Evolutionary conservation across 2,797 vertebrate genomes (phyloP).

Genomic region (Phrynocephalus guinanensis): DNA sequence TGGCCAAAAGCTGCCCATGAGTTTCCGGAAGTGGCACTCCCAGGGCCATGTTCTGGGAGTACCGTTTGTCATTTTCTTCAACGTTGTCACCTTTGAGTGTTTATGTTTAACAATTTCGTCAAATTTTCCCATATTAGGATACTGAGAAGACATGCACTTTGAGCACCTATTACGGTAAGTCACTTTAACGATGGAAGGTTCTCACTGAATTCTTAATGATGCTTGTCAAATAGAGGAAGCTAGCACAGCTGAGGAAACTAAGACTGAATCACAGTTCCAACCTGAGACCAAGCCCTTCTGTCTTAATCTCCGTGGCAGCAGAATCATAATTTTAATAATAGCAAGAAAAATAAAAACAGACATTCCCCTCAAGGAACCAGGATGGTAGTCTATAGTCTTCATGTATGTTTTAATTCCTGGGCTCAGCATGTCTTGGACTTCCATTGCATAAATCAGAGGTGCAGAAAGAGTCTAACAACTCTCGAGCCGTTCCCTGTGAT

Average conservation of each 20-base stretch:
- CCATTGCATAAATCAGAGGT: conserved; percentile 57
- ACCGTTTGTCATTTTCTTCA: too few species aligned
- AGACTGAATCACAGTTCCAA: conserved; percentile 34
- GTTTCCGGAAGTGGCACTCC: too few species aligned
- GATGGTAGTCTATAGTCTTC: conserved; percentile 41
- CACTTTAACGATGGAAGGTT: conserved; percentile 24
- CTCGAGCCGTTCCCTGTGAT: conserved; percentile 63
- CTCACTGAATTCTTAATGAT: conserved; percentile 3
- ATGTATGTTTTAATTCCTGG: conserved; percentile 46
- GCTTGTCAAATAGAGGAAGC: conserved; percentile 26
- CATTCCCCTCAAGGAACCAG: conserved; percentile 30
- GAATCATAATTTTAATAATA: conserved; percentile 16
- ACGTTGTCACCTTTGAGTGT: background rate
- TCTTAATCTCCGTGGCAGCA: conserved; percentile 44
- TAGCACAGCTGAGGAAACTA: conserved; percentile 15
- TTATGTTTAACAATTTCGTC: background rate
- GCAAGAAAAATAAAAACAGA: background rate
- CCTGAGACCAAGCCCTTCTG: conserved; percentile 43
- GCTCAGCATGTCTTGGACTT: conserved; percentile 47
- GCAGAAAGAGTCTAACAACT: conserved; percentile 54
- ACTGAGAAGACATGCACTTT: background rate
- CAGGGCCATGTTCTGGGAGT: too few species aligned
- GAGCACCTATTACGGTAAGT: conserved; percentile 8
- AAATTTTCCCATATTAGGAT: background rate
- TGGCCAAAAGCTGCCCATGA: too few species aligned